Evolutionary conservation across 2,888 invertebrate species (phyloP), one percentile per base, ranked within the genome.

Genomic region (Alcis repandata): DNA sequence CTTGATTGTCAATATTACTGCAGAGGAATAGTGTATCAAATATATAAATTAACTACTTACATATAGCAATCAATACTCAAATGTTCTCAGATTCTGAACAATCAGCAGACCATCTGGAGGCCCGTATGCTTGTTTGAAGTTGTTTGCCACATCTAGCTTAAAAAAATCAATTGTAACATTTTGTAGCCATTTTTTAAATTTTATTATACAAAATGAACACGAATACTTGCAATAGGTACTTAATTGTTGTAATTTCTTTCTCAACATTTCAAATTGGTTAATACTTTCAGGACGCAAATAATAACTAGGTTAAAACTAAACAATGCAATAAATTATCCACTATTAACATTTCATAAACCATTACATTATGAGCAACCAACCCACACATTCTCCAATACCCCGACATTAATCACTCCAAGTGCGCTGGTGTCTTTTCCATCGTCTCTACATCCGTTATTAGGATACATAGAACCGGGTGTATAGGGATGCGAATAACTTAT

Each of bases 401-500:
- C 41, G 20, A 0, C 49, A 65, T 60, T 51, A 60, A 56, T 65
- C 51, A 59, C 19, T 68, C 60, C 57, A 10, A 59, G 49, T 43
- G 27, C 59, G 58, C 54, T 62, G 43, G 59, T 71, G 79, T 65
- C 78, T 36, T 74, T 76, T 86, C 85, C 76, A 86, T 83, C 59
- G 49, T 68, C 56, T 71, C 69, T 62, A 71, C 72, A 75, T 72
- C 76, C 65, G 65, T 72, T 77, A 76, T 79, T 78, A 72, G 80
- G 85, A 84, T 88, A 90, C 87, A 86, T 87, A 89, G 86, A 86
- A 88, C 82, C 91, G 74, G 87, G 92, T 92, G 90, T 92, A 92
- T 91, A 88, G 87, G 91, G 91, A 90, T 89, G 89, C 84, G 89
- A 86, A 90, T 93, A 90, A 93, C 76, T 91, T 92, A 92, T 92